Base-by-base conservation (phyloP, 1,140 invertebrate genomes). In the Eumeta japonica region DNA sequence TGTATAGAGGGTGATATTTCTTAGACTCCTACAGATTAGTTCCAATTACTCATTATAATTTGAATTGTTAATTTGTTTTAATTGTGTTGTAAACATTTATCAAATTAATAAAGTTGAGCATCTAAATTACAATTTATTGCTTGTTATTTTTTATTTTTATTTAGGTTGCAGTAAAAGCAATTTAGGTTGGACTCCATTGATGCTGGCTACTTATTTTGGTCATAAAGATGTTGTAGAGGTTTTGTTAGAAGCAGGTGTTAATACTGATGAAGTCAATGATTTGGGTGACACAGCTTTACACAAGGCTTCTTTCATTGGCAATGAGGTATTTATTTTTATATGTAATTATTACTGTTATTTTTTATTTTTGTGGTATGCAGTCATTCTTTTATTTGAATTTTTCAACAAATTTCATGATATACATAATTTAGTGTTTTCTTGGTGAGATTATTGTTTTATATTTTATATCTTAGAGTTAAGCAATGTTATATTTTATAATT, bases 111-210 rank as follows among this genome's bases (percentile, higher is more conserved):
- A n/a, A n/a, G n/a, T n/a, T n/a, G n/a, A n/a, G n/a, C n/a, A n/a
- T n/a, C n/a, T n/a, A n/a, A n/a, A n/a, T n/a, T n/a, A n/a, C n/a
- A n/a, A n/a, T n/a, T n/a, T n/a, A n/a, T n/a, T n/a, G n/a, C n/a
- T n/a, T n/a, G n/a, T n/a, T n/a, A n/a, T n/a, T n/a, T n/a, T n/a
- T n/a, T n/a, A n/a, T n/a, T n/a, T n/a, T n/a, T n/a, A n/a, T n/a
- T n/a, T 32, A 77, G 75, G 75, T 19, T 70, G 70, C 61, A 63
- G 46, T 14, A 78, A 75, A 51, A 67, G 61, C 39, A 78, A 78
- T 36, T 44, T 75, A 39, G 74, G 74, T 45, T 78, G 76, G 70
- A 79, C 76, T 3, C 63, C 75, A 0, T 56, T 81, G 2, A 73
- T 78, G 41, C 48, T 77, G 12, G 78, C 79, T 17, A 73, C 72